Base-by-base conservation (phyloP, 2,888 invertebrate genomes). In the Onthophagus sagittarius region DNA sequence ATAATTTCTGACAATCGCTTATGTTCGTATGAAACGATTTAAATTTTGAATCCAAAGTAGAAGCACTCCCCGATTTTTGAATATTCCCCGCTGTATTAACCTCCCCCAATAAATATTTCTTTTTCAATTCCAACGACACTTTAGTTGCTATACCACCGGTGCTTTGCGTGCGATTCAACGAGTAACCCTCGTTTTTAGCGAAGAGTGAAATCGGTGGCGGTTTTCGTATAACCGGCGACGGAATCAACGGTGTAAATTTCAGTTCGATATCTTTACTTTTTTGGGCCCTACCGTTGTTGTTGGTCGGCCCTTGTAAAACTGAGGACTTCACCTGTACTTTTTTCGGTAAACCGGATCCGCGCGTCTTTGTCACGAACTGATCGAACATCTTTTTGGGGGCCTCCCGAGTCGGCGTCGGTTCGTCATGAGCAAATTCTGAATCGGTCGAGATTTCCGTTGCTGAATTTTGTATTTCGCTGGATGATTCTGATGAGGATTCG, bases 371-470 rank as follows among this genome's bases (percentile, higher is more conserved):
- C 72, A 90, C 86, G 15, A 88, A 85, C 79, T 93, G 93, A 81
- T 92, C 91, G 76, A 93, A 90, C 71, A 92, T 88, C 74, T 94
- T 94, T 77, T 92, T 90, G 9, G 95, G 95, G 31, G 93, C 90
- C 77, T 92, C 91, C 71, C 92, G 90, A 0, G 91, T 90, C 15
- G 93, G 92, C 0, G 89, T 90, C 14, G 86, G 86, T 63, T 92
- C 93, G 81, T 95, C 95, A 77, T 94, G 92, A 77, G 94, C 96
- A 82, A 96, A 96, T 86, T 96, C 96, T 31, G 96, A 96, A 86
- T 96, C 96, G 0, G 96, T 96, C 69, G 95, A 95, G 79, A 96
- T 96, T 87, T 96, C 96, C 0, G 96, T 96, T 1, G 94, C 95
- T 5, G 95, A 95, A 80, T 95, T 95, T 78, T 92, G 91, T 78